These are phyloP conservation scores for Cheiracanthium punctorium DNA, from an alignment of 2,888 invertebrate species.

Conservation along the genomic window DNA sequence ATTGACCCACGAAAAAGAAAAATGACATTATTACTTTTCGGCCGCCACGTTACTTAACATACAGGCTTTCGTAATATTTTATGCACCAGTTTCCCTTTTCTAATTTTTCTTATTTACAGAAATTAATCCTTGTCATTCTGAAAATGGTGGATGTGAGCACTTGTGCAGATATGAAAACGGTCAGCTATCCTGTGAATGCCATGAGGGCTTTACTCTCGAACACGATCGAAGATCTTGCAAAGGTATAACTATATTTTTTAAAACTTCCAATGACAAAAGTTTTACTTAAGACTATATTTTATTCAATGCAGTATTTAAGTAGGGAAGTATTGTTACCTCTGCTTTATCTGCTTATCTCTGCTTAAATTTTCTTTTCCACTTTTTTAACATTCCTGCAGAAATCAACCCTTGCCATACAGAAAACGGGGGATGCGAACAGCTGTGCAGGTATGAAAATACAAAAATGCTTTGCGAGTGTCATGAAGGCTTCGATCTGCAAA, in stretches of 20 bases:
- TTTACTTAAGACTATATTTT: too few species aligned
- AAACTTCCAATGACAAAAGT: too few species aligned
- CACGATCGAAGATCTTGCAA: constrained; percentile 18
- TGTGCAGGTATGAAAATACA: constrained; percentile 1
- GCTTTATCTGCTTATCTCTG: background rate
- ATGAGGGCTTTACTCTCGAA: constrained; percentile 12
- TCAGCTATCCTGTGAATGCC: background rate
- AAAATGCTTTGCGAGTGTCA: background rate
- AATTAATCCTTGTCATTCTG: constrained; percentile 2
- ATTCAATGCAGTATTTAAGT: too few species aligned
- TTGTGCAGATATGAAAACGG: constrained; percentile 1
- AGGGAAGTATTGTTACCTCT: too few species aligned
- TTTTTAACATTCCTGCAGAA: background rate
- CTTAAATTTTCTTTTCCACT: background rate
- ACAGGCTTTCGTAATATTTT: too few species aligned
- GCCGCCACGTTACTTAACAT: too few species aligned
- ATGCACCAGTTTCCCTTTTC: background rate
- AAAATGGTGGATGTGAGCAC: constrained; percentile 48
- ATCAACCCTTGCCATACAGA: constrained; percentile 2
- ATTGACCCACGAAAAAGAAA: too few species aligned
- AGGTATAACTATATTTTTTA: background rate
- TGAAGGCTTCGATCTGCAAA: constrained; percentile 8
- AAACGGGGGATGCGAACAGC: constrained; percentile 48
- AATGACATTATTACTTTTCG: too few species aligned
- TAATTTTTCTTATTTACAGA: too few species aligned